phyloP scores from a whole-genome alignment of 2,888 invertebrate genomes.

The Iselma pallidipennis region DNA sequence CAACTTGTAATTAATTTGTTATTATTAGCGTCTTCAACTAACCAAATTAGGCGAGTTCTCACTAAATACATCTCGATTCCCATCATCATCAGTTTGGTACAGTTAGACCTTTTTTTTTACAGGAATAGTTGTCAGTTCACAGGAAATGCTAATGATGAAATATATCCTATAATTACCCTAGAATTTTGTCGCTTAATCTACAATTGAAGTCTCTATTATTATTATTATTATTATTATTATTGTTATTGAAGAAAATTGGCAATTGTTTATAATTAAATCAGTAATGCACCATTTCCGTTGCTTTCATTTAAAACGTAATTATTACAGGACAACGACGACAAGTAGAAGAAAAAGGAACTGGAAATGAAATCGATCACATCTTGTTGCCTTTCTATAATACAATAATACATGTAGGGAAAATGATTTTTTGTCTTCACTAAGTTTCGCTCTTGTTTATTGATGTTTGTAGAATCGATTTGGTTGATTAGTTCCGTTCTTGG shows the following conservation, averaged over 20 bases:
- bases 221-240: too few relatives aligned
- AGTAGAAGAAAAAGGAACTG: background rate
- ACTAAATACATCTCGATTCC: constrained; percentile 16
- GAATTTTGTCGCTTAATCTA: too few relatives aligned
- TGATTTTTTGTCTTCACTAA: too few relatives aligned
- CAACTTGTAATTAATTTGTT: constrained; percentile 22
- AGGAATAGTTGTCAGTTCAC: background rate
- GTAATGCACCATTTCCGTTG: too few relatives aligned
- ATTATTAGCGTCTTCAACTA: constrained; percentile 17
- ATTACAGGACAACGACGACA: background rate
- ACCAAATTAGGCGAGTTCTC: constrained; percentile 14
- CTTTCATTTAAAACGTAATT: background rate
- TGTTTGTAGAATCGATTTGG: background rate
- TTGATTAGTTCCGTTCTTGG: background rate
- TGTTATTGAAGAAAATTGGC: too few relatives aligned
- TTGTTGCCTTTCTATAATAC: background rate
- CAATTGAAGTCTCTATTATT: too few relatives aligned
- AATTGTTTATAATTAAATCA: too few relatives aligned
- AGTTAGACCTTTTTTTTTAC: background rate
- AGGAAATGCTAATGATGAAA: background rate
- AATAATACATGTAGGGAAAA: too few relatives aligned
- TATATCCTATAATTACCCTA: too few relatives aligned
- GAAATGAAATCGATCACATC: constrained; percentile 1
- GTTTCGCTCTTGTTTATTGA: background rate
- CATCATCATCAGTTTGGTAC: constrained; percentile 1